Evolutionary conservation across 2,113 vertebrate species (phyloP).

Genomic region (Chaetorhynchus papuensis): DNA sequence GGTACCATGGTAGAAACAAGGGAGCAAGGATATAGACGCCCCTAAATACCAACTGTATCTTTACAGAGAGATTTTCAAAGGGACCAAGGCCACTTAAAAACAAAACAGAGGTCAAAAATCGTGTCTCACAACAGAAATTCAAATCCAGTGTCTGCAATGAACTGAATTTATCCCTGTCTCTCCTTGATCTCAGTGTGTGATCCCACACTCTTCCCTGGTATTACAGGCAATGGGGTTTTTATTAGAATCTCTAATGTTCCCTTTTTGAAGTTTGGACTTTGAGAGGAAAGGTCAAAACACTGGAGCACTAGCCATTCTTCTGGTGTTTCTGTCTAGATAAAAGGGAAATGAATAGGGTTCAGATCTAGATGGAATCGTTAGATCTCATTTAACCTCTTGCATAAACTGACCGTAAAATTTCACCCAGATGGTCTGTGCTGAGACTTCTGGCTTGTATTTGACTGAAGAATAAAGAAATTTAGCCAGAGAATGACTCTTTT

Average conservation of each 20-base stretch:
- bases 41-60: background rate
- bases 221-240: background rate
- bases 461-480: slow-evolving; percentile 13
- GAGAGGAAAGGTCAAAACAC: background rate
- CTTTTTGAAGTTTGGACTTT: slow-evolving; percentile 10
- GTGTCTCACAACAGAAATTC: background rate
- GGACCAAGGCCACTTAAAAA: background rate
- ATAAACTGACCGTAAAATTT: slow-evolving; percentile 8
- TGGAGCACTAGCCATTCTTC: background rate
- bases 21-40: rapidly evolving
- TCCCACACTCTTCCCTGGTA: background rate
- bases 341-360: slow-evolving; percentile 6
- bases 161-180: background rate
- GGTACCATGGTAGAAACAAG: background rate
- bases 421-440: background rate
- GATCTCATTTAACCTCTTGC: slow-evolving; percentile 26
- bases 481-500: background rate
- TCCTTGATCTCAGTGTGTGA: background rate
- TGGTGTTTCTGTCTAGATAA: background rate
- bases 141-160: background rate
- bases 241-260: background rate
- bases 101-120: background rate
- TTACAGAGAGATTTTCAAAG: background rate
- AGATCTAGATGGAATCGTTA: background rate
- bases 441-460: background rate